Base-by-base conservation (phyloP, 2,797 vertebrate genomes). In the Pseudomugil tenellus region DNA sequence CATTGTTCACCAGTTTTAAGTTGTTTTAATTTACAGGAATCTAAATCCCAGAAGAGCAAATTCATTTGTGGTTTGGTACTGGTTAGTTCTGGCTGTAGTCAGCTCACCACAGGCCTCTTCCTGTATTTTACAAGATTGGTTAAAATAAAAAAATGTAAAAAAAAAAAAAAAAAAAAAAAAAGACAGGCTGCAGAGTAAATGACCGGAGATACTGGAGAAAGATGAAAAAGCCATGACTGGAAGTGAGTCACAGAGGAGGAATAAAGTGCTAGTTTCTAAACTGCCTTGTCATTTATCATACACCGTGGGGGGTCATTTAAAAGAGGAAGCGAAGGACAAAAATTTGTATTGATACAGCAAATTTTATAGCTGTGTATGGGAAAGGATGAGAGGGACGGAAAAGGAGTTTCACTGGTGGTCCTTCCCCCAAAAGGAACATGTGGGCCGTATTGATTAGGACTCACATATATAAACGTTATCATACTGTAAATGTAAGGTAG, bases 1-100 rank as follows among this genome's bases (percentile, higher is more conserved):
- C 87, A 90, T 84, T 85, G 85, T 90, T 87, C 72, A 89, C 83
- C 74, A 87, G 69, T 88, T 90, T 85, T 84, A 74, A 81, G 79
- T 81, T 59, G 49, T 77, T 76, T 26, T 52, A 73, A 84, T 82
- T 88, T 86, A 80, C 83, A 59, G 61, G 83, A 80, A 84, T 80
- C 46, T 63, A 54, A 11, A 67, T 67, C 74, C 54, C 37, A 23
- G 46, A 79, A 61, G 64, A 70, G 65, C 54, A 63, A 75, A 77
- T 80, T 78, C 63, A 60, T 78, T 69, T 60, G 63, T 72, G 72
- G 77, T 86, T 84, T 72, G 74, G 70, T 67, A 58, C 74, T 80
- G 79, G 82, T 85, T 64, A 85, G 73, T 64, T 70, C 81, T 87
- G 80, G 87, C 77, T 81, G 83, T 62, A 78, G 84, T 82, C 77